Percentiles rank a stretch among this genome's conserved stretches.
Evolutionary conservation across 2,113 vertebrate genomes (phyloP).

Genomic region (Anser brachyrhynchus): DNA sequence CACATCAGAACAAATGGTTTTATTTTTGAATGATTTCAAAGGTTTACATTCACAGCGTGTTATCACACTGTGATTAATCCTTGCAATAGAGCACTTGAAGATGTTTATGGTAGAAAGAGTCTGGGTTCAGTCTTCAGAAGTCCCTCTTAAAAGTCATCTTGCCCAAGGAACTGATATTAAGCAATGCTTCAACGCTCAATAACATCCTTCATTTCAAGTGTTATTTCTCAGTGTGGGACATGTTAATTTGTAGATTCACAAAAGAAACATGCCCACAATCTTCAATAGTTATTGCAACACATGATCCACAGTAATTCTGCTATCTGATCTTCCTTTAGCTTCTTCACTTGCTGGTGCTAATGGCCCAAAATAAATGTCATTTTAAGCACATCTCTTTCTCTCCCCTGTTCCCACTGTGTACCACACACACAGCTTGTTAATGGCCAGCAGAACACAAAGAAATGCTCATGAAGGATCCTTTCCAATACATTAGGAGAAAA

Average conservation of each 20-base stretch:
- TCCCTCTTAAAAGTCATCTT: neutral
- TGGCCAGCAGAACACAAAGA: neutral
- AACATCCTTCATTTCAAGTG: neutral
- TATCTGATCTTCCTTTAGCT: neutral
- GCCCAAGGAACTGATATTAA: neutral
- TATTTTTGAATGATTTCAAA: neutral
- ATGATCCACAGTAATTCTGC: neutral
- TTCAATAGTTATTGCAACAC: neutral
- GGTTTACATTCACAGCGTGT: neutral
- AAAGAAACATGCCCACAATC: neutral
- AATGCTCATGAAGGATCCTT: neutral
- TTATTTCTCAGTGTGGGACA: neutral
- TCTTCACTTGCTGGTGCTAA: neutral
- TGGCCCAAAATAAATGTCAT: neutral
- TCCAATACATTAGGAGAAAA: neutral
- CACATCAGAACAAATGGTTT: neutral
- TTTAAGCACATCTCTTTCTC: neutral
- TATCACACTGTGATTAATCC: neutral
- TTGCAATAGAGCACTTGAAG: neutral
- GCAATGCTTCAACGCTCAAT: neutral
- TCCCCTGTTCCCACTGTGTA: rapidly evolving
- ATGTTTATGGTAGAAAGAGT: neutral
- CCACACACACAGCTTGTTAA: neutral
- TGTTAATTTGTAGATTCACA: neutral
- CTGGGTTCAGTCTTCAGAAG: neutral